These are phyloP conservation scores for Myrmecobius fasciatus DNA, from an alignment of 2,113 vertebrate genomes.

Conservation along the genomic window DNA sequence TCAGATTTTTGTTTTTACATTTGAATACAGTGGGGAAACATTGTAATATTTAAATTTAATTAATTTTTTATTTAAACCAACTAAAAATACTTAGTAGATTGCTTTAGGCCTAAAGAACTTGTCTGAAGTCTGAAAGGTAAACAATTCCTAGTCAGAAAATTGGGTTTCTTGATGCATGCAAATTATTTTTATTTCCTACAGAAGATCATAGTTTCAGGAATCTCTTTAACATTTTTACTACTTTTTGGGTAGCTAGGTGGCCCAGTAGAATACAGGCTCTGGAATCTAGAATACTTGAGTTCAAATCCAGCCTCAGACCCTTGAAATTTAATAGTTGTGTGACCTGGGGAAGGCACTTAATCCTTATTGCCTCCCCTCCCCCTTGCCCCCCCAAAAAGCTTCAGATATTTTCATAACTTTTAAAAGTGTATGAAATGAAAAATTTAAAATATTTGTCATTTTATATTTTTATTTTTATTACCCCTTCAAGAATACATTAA, in stretches of 20 bases:
- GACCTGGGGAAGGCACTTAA: too few species aligned
- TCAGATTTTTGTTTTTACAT: constrained; percentile 1
- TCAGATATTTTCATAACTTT: constrained; percentile 25
- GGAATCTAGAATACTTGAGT: too few species aligned
- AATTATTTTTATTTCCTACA: constrained; percentile 39
- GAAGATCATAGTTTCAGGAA: background rate
- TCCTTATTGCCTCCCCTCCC: too few species aligned
- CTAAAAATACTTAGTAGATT: constrained; percentile 6
- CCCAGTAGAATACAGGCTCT: too few species aligned
- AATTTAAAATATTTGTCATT: constrained; percentile 18
- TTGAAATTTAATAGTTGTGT: too few species aligned
- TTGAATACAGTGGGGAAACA: constrained; percentile 26
- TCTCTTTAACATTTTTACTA: constrained; percentile 35
- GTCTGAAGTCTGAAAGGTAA: constrained; percentile 30
- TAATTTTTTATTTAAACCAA: too few species aligned
- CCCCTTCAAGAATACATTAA: background rate
- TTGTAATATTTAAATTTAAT: constrained; percentile 48
- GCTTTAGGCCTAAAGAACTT: constrained; percentile 30
- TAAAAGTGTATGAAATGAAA: constrained; percentile 34
- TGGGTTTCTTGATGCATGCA: constrained; percentile 34
- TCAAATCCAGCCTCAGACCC: too few species aligned
- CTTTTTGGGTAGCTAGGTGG: background rate
- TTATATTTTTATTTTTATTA: background rate
- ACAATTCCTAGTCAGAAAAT: constrained; percentile 19
- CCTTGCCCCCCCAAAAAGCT: too few species aligned